phyloP scores from a whole-genome alignment of 1,140 invertebrate genomes.

The Elymnias hypermnestra region DNA sequence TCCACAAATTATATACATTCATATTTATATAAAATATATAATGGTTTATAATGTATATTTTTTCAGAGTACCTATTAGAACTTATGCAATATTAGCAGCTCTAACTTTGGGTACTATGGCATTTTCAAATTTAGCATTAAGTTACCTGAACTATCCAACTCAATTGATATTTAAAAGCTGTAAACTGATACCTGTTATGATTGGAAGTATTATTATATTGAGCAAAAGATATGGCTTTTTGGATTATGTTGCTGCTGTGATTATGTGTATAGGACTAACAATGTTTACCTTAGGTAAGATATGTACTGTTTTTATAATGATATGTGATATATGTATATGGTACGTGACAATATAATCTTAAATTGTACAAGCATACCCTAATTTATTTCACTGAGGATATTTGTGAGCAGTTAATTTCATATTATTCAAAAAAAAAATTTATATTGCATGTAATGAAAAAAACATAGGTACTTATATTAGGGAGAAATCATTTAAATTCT shows the following conservation, averaged over 20 bases:
- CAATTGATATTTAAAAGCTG: slow-evolving; percentile 97
- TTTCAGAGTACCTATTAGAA: slow-evolving; percentile 89
- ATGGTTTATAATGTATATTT: too few relatives aligned
- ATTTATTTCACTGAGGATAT: too few relatives aligned
- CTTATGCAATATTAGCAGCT: slow-evolving; percentile 89
- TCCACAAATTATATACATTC: too few relatives aligned
- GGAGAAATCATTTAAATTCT: too few relatives aligned
- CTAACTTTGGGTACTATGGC: slow-evolving; percentile 97
- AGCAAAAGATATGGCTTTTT: slow-evolving; percentile 89
- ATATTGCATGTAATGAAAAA: too few relatives aligned
- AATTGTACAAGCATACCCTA: too few relatives aligned
- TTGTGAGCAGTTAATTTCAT: too few relatives aligned
- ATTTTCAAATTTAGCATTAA: slow-evolving; percentile 95
- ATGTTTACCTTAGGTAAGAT: slow-evolving; percentile 86
- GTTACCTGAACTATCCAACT: slow-evolving; percentile 96
- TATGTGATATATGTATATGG: too few relatives aligned
- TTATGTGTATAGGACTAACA: slow-evolving; percentile 94
- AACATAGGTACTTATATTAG: too few relatives aligned
- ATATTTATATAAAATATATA: too few relatives aligned
- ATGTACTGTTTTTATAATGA: not conserved
- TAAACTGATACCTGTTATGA: slow-evolving; percentile 95
- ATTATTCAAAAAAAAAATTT: not conserved
- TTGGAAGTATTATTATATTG: slow-evolving; percentile 94
- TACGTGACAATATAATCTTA: too few relatives aligned
- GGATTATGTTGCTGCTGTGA: slow-evolving; percentile 88